Conservation (phyloP, 2,888 invertebrate species). For the Hypercompe scribonia region DNA sequence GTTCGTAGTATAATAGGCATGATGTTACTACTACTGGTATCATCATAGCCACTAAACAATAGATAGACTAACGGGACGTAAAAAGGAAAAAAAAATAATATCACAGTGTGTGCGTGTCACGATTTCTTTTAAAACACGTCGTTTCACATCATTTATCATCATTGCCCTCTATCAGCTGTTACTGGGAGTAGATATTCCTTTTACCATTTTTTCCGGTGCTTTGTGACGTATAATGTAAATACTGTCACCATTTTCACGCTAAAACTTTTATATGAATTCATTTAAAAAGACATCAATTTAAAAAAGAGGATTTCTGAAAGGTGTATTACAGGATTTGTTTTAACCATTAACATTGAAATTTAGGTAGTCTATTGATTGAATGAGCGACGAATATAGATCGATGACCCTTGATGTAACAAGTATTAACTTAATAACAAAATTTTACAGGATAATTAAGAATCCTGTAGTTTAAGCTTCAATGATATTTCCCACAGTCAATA, state of each 20-base stretch:
- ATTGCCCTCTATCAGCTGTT: constrained; percentile 9
- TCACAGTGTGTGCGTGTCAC: not conserved
- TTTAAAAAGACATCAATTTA: not conserved
- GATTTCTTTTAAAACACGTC: not conserved
- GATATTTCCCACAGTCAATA: not conserved
- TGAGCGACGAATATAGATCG: no score
- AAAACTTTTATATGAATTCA: not conserved
- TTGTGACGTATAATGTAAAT: not conserved
- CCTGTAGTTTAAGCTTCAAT: not conserved
- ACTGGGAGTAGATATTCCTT: not conserved
- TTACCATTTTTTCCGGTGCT: not conserved
- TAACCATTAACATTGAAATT: no score
- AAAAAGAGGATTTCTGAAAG: no score
- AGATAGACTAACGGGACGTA: not conserved
- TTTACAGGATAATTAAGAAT: not conserved
- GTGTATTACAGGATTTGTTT: no score
- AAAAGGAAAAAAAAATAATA: not conserved
- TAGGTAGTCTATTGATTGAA: not conserved
- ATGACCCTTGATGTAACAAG: no score
- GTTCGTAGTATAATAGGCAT: not conserved
- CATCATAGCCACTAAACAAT: no score
- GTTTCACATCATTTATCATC: constrained; percentile 2
- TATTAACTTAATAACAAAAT: no score
- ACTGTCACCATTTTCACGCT: not conserved
- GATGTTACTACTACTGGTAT: no score